Evolutionary conservation across 2,888 invertebrate species (phyloP).

Genomic region (Koerneria pararmatus): DNA sequence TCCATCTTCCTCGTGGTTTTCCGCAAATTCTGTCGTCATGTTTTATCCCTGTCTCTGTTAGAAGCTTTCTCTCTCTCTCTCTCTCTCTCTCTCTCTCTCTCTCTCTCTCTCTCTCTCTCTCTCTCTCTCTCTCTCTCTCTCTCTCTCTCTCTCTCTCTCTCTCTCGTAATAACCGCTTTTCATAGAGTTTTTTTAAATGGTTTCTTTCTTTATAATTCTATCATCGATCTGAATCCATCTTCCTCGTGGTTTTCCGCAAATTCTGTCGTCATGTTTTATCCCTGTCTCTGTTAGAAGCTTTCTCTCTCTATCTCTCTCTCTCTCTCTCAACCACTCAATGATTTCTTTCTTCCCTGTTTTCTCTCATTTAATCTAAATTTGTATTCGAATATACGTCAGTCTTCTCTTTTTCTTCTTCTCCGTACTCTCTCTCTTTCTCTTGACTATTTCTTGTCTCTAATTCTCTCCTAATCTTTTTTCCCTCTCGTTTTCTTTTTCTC

Average conservation of each 20-base stretch:
- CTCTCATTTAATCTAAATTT: too few species aligned
- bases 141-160: neutral
- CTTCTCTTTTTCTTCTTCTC: neutral
- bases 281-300: neutral
- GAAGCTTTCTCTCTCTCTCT: slow-evolving; percentile 3
- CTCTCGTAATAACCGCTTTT: slow-evolving; percentile 1
- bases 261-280: slow-evolving; percentile 6
- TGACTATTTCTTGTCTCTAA: neutral
- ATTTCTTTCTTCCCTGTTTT: neutral
- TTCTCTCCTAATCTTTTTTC: neutral
- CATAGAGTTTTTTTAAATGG: too few species aligned
- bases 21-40: slow-evolving; percentile 14
- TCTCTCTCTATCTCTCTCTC: slow-evolving; percentile 9
- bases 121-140: neutral
- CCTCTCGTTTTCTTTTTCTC: neutral
- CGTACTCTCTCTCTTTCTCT: slow-evolving; percentile 10
- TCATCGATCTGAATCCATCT: too few species aligned
- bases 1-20: too few species aligned
- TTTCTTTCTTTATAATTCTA: too few species aligned
- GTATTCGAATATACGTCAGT: too few species aligned
- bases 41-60: neutral
- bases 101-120: neutral
- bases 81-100: neutral
- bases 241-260: too few species aligned
- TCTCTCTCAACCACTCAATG: neutral